Evolutionary conservation across 2,113 vertebrate species (phyloP).

Genomic region (Platysternon megacephalum): DNA sequence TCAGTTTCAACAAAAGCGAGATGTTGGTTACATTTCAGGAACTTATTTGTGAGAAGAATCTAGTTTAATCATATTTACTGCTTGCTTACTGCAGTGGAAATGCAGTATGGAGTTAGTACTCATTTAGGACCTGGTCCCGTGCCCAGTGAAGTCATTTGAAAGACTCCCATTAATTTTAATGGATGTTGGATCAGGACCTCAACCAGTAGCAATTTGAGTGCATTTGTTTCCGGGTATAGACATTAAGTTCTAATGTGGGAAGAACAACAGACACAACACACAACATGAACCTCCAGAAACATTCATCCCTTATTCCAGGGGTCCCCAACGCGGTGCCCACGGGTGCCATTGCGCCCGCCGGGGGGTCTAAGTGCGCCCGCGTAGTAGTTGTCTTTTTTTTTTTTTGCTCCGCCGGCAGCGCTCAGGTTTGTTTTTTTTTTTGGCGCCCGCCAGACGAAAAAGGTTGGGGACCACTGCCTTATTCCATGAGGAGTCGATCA

Average conservation of each 20-base stretch:
- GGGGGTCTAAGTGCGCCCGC: too few species aligned
- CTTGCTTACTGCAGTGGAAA: not conserved
- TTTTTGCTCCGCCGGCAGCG: too few species aligned
- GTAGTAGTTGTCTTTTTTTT: too few species aligned
- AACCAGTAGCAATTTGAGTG: not conserved
- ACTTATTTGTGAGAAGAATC: not conserved
- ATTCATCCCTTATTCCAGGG: not conserved
- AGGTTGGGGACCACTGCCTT: too few species aligned
- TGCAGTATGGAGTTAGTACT: not conserved
- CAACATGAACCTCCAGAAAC: not conserved
- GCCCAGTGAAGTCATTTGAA: not conserved
- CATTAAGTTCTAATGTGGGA: not conserved
- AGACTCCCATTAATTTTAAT: accelerated
- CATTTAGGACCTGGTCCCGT: not conserved
- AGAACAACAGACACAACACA: not conserved
- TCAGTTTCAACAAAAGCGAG: not conserved
- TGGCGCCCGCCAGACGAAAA: too few species aligned
- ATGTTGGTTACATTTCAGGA: not conserved
- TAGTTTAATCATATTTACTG: not conserved
- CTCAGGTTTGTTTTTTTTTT: too few species aligned
- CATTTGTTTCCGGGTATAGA: accelerated
- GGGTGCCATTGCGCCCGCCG: too few species aligned
- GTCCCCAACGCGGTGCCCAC: too few species aligned
- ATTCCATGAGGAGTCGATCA: not conserved
- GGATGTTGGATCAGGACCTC: not conserved